These are phyloP conservation scores for Rhombomys opimus DNA, from an alignment of 2,113 vertebrate genomes.

Conservation along the genomic window DNA sequence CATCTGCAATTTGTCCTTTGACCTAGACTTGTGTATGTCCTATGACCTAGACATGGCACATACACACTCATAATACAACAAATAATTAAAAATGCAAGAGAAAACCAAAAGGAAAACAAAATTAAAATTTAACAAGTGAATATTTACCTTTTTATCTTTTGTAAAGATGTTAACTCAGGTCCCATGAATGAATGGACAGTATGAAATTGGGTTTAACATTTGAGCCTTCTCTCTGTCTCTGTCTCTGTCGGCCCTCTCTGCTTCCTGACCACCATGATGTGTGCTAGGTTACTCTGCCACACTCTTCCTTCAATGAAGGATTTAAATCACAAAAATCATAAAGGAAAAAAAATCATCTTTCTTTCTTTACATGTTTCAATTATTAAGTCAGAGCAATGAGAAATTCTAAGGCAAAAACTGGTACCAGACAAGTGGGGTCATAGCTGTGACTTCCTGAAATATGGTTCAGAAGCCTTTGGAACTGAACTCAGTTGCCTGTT, in stretches of 20 bases:
- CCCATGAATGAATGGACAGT: background rate
- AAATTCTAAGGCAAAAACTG: background rate
- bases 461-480: too few relatives aligned
- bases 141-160: background rate
- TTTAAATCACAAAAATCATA: background rate
- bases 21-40: background rate
- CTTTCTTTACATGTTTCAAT: background rate
- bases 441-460: background rate
- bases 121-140: background rate
- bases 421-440: background rate
- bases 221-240: background rate
- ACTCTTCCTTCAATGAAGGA: background rate
- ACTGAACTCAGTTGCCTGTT: too few relatives aligned
- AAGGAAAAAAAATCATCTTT: background rate
- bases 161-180: constrained; percentile 30
- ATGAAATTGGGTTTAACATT: background rate
- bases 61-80: background rate
- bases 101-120: background rate
- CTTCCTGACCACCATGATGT: background rate
- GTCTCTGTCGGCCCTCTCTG: background rate
- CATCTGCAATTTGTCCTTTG: background rate
- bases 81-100: background rate
- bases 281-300: background rate
- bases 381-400: background rate
- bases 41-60: background rate